phyloP scores from a whole-genome alignment of 2,113 vertebrate genomes.

The Sus scrofa region T2T-Sscrofa CM000817.6:81161001-81161500 shows the following conservation, averaged over 20 bases:
- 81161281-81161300: constrained; percentile 58
- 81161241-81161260: constrained; percentile 66
- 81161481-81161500: background rate
- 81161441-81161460: background rate
- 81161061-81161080: background rate
- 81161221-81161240: background rate
- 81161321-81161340: constrained; percentile 84
- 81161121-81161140: background rate
- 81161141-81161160: background rate
- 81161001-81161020: background rate
- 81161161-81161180: constrained; percentile 30
- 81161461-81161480: background rate
- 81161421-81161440: background rate
- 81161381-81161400: constrained; percentile 52
- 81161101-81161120: constrained; percentile 80
- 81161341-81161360: constrained; percentile 86
- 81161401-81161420: background rate
- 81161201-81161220: constrained; percentile 50
- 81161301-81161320: constrained; percentile 83
- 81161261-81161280: constrained; percentile 74
- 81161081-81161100: background rate
- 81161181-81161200: constrained; percentile 72
- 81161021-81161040: background rate
- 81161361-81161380: constrained; percentile 67
- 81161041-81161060: background rate